Evolutionary conservation across 2,797 vertebrate genomes (phyloP), one percentile per base, ranked within the genome.

Genomic region (Agapornis canus): DNA sequence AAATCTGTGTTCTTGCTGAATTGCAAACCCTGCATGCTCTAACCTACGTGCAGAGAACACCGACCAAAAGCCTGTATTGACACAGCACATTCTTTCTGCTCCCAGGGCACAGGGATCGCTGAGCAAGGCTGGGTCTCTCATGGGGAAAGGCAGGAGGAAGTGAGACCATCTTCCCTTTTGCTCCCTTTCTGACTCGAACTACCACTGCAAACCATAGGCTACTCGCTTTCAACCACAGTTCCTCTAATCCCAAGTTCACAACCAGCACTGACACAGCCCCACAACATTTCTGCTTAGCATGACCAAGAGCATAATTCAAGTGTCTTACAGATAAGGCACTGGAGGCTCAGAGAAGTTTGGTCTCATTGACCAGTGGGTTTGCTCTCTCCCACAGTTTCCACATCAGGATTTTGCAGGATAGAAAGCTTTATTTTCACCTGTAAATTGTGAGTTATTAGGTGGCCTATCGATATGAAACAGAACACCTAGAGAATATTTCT

Each of bases 231-330:
- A 56, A 29, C 12, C 6, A n/a, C 16, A 18, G 14, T 10, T 68
- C 25, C 43, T 68, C 65, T 6, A 40, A 48, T 13, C 42, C 45
- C 35, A 19, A 22, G 1, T 7, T 54, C 76, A 40, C 45, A 13
- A 13, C 25, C 9, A 52, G 19, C 32, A 54, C 39, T 54, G 59
- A 22, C 51, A 52, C 22, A 78, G 39, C 40, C 48, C 26, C 61
- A n/a, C 1, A 0, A 7, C 25, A 5, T 17, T 29, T 45, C 31
- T 0, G 0, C 31, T 57, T 32, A 39, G 7, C 17, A 2, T 11
- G 29, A 27, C 10, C 25, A 1, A 9, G 2, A 45, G 21, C 31
- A 10, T 16, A 52, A 35, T 7, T 32, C 11, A 47, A 75, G 18
- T 12, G 22, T 7, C 82, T 77, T 84, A 22, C 43, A 68, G 51